These are phyloP conservation scores for Thereva unica DNA, from an alignment of 2,888 invertebrate genomes.

Conservation along the genomic window DNA sequence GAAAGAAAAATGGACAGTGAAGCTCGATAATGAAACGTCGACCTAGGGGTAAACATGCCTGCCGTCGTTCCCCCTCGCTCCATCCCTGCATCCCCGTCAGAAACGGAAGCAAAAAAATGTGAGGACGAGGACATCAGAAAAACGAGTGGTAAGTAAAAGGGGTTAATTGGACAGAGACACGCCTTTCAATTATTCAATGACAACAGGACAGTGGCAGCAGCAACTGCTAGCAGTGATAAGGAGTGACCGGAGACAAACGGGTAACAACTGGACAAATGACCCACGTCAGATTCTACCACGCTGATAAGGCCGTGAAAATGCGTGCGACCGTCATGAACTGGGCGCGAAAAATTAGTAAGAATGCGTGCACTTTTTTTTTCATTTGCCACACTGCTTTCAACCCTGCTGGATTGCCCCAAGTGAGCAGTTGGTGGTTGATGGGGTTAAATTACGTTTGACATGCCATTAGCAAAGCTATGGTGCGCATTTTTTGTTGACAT, in stretches of 20 bases:
- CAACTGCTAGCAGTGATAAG: constrained; percentile 12
- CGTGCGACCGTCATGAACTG: constrained; percentile 21
- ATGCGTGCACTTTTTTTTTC: constrained; percentile 4
- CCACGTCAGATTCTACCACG: constrained; percentile 33
- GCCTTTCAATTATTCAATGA: constrained; percentile 40
- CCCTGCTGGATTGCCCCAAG: constrained; percentile 6
- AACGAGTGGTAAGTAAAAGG: constrained; percentile 27
- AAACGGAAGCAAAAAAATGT: too few relatives aligned
- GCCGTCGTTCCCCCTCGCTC: too few relatives aligned
- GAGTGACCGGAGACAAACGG: constrained; percentile 25
- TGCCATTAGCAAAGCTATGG: constrained; percentile 24
- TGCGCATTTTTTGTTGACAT: constrained; percentile 3
- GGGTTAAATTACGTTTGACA: constrained; percentile 36
- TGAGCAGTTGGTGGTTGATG: constrained; percentile 22
- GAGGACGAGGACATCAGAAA: too few relatives aligned
- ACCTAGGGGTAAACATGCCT: too few relatives aligned
- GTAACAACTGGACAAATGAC: constrained; percentile 32
- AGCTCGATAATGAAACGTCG: too few relatives aligned
- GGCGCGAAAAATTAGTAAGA: constrained; percentile 20
- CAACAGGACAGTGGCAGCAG: constrained; percentile 15
- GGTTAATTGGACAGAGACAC: constrained; percentile 40
- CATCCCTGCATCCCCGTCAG: too few relatives aligned
- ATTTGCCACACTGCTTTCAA: constrained; percentile 8
- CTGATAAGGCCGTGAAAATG: constrained; percentile 35
- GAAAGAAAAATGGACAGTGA: constrained; percentile 18